Percentiles rank a stretch among this genome's conserved stretches.
phyloP scores from a whole-genome alignment of 2,797 vertebrate species.

The Lindbergichthys nudifrons region DNA sequence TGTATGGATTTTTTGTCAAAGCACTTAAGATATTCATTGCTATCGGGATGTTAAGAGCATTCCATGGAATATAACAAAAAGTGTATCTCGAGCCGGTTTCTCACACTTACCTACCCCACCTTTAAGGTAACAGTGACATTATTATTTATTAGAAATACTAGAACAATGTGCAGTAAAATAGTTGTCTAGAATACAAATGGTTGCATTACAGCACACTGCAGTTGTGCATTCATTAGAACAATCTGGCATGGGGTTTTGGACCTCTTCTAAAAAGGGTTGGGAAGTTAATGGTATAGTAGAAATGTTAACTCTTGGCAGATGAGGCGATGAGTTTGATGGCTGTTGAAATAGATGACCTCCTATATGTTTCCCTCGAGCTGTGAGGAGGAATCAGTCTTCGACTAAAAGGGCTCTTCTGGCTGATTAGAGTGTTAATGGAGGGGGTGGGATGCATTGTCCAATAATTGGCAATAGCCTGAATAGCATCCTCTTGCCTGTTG shows the following conservation, averaged over 20 bases:
- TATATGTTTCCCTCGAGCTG: conserved; percentile 42
- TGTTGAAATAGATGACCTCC: conserved; percentile 40
- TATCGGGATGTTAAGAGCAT: too few relatives aligned
- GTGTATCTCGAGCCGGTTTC: too few relatives aligned
- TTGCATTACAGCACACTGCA: conserved; percentile 2
- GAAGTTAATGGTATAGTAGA: conserved; percentile 22
- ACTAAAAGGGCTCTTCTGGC: conserved; percentile 59
- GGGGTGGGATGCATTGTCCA: conserved; percentile 68
- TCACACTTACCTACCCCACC: too few relatives aligned
- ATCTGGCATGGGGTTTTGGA: background rate
- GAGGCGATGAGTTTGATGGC: conserved; percentile 26
- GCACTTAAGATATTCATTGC: too few relatives aligned
- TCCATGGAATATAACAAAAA: too few relatives aligned
- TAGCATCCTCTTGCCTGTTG: conserved; percentile 42
- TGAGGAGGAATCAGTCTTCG: conserved; percentile 40
- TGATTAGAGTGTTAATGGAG: conserved; percentile 70
- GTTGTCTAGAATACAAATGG: background rate
- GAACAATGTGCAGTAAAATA: background rate
- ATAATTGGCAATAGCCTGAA: conserved; percentile 66
- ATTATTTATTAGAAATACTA: background rate
- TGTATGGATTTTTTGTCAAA: too few relatives aligned
- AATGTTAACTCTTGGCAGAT: conserved; percentile 19
- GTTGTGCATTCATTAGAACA: background rate
- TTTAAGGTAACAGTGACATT: background rate
- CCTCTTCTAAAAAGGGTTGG: conserved; percentile 3